Evolutionary conservation across 2,797 vertebrate genomes (phyloP).

Genomic region (Coendou prehensilis): DNA sequence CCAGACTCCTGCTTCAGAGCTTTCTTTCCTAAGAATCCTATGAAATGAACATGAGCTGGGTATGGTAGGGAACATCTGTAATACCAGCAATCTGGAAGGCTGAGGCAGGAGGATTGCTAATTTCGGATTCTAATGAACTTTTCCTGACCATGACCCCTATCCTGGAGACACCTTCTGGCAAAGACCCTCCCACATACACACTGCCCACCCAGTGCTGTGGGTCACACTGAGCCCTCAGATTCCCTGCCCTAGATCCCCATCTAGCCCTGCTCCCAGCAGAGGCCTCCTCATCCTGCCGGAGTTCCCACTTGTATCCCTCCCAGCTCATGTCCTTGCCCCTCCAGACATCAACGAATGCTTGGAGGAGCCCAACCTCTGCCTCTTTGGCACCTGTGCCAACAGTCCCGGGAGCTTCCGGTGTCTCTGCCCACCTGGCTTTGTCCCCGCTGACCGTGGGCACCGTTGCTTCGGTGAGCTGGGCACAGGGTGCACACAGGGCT

Average conservation of each 20-base stretch:
- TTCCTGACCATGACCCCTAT: background rate
- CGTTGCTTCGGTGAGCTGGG: conserved; percentile 94
- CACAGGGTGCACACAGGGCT: background rate
- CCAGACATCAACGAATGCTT: conserved; percentile 96
- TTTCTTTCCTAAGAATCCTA: background rate
- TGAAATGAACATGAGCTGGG: background rate
- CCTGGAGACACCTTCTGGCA: background rate
- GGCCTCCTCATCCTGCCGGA: background rate
- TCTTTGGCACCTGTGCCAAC: conserved; percentile 96
- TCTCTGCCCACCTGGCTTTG: conserved; percentile 93
- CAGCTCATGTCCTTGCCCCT: background rate
- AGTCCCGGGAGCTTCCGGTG: conserved; percentile 96
- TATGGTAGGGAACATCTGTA: background rate
- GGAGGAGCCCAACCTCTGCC: conserved; percentile 94
- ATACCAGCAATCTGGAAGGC: background rate
- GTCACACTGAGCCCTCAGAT: background rate
- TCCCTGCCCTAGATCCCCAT: background rate
- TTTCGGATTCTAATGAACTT: background rate
- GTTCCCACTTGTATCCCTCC: background rate
- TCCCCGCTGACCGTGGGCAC: conserved; percentile 94
- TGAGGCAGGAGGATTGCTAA: background rate
- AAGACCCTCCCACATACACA: background rate
- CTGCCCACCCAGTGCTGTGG: background rate
- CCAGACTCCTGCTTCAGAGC: background rate
- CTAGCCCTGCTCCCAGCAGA: background rate